Conservation (phyloP, 2,888 invertebrate species). For the Proisotoma minuta region DNA sequence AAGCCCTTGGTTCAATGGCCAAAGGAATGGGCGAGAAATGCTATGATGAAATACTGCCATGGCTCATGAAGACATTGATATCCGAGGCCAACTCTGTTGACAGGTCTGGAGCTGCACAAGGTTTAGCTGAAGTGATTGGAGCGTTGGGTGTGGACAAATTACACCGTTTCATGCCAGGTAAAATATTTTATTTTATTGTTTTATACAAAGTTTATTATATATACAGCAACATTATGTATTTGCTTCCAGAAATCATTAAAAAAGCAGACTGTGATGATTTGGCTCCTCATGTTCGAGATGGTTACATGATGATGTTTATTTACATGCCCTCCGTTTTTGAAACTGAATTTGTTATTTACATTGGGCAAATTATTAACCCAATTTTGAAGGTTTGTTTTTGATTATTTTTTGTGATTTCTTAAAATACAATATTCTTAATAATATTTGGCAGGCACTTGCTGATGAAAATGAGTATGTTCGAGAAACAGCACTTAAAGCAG, state of each 20-base stretch:
- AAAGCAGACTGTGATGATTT: constrained; percentile 90
- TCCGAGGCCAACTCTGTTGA: constrained; percentile 94
- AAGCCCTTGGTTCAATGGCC: constrained; percentile 96
- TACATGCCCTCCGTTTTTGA: constrained; percentile 98
- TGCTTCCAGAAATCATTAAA: constrained; percentile 71
- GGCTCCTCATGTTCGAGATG: constrained; percentile 95
- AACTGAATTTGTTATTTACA: constrained; percentile 89
- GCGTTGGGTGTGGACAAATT: constrained; percentile 92
- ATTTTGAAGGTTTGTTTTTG: constrained; percentile 66
- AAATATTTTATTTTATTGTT: not conserved
- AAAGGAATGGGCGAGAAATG: constrained; percentile 93
- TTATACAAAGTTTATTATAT: not conserved
- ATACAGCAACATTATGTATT: constrained; percentile 10
- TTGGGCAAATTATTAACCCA: constrained; percentile 93
- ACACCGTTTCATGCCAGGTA: constrained; percentile 89
- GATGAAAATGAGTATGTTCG: constrained; percentile 99
- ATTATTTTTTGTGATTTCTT: not conserved
- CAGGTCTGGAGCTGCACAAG: constrained; percentile 91
- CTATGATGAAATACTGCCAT: constrained; percentile 92
- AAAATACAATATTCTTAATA: not conserved
- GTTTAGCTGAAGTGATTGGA: constrained; percentile 94
- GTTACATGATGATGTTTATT: constrained; percentile 99
- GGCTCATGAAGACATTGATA: constrained; percentile 96
- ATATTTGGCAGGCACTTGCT: constrained; percentile 67
- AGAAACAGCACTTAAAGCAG: constrained; percentile 93